Evolutionary conservation across 2,113 vertebrate species (phyloP), one percentile per base, ranked within the genome.

Genomic region (Miniopterus natalensis): DNA sequence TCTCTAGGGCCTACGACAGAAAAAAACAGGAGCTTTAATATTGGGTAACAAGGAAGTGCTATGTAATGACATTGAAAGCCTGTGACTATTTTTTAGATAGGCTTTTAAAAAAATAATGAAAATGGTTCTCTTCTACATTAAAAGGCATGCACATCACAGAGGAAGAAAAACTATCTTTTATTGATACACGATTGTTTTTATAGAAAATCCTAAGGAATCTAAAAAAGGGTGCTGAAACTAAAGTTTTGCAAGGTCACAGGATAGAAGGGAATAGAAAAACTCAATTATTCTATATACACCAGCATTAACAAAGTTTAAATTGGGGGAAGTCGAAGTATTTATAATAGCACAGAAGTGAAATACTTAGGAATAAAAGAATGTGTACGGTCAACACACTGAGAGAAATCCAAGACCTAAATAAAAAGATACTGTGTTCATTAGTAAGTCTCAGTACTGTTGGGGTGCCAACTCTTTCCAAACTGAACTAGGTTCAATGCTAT

Each of bases 1-100:
- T 99, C 98, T 99, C 99, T 95, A 99, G 98, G 0, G 99, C 99
- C 99, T 99, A 96, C 4, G 81, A 96, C 0, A 59, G 75, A 84
- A 36, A 29, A 40, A 51, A 47, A 18, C 1, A 86, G 31, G 49
- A 66, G 6, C 7, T n/a, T 85, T 68, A 84, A 3, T n/a, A 63
- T 42, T 0, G 51, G 8, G 0, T 29, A 77, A 89, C 31, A 57
- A 63, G 17, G 31, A 85, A 61, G 31, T 45, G 40, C 49, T 8
- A 42, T 13, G n/a, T 20, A 51, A 77, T 0, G 3, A 63, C 27
- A 42, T n/a, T 13, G 80, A 18, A 88, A 80, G 21, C 51, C 20
- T 47, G 0, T 12, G n/a, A 81, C 18, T 53, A 4, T 27, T 94
- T 66, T 83, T 55, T 13, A 92, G 7, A 21, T 0, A 21, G 15